Conservation (phyloP, 2,797 vertebrate genomes). For the Sebastiscus tertius region DNA sequence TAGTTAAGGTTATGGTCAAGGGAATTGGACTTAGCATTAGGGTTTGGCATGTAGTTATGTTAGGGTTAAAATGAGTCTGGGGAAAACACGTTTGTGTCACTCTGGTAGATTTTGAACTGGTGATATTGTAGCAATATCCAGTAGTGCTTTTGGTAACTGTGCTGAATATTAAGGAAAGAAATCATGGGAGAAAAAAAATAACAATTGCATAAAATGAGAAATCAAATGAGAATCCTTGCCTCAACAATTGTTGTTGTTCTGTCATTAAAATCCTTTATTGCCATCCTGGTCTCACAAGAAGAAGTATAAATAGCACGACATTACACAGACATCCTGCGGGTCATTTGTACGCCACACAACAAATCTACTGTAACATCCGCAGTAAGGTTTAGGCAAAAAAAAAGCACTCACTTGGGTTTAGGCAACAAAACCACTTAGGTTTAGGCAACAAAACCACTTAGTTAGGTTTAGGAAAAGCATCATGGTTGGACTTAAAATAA, state of each 20-base stretch:
- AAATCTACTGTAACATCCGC: too few relatives aligned
- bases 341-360: too few relatives aligned
- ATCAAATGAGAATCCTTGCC: background rate
- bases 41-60: background rate
- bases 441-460: too few relatives aligned
- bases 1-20: background rate
- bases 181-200: background rate
- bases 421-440: too few relatives aligned
- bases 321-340: too few relatives aligned
- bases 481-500: too few relatives aligned
- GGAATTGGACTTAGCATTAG: too few relatives aligned
- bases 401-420: too few relatives aligned
- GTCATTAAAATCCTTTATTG: background rate
- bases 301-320: too few relatives aligned
- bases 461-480: too few relatives aligned
- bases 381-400: too few relatives aligned
- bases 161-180: background rate
- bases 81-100: background rate
- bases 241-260: background rate
- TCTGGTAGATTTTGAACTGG: background rate
- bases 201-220: background rate
- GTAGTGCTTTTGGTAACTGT: background rate
- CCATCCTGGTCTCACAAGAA: too few relatives aligned
- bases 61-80: background rate
- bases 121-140: background rate